phyloP scores from a whole-genome alignment of 2,797 vertebrate genomes.

The Gouania willdenowi region DNA sequence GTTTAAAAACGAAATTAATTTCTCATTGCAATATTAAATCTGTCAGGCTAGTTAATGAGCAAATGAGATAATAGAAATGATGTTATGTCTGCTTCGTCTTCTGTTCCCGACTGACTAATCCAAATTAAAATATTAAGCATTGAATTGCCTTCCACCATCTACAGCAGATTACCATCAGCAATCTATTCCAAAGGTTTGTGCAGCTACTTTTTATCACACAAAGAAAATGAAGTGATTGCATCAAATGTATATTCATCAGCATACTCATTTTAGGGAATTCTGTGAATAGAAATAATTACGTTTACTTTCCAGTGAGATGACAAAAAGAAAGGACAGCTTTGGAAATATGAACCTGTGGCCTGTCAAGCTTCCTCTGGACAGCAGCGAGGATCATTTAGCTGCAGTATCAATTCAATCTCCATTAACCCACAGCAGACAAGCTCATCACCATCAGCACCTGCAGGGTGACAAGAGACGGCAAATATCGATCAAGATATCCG shows the following conservation, averaged over 20 bases:
- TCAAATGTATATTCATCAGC: slow-evolving; percentile 2
- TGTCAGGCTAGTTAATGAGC: too few relatives aligned
- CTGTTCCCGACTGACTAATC: too few relatives aligned
- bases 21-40: too few relatives aligned
- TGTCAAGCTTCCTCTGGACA: too few relatives aligned
- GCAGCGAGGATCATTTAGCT: slow-evolving; percentile 46
- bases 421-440: slow-evolving; percentile 42
- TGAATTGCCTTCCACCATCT: slow-evolving; percentile 1
- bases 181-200: slow-evolving; percentile 12
- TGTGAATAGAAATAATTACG: neutral
- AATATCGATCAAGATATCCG: slow-evolving; percentile 49
- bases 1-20: too few relatives aligned
- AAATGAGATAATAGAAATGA: too few relatives aligned
- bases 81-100: too few relatives aligned
- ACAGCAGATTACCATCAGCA: slow-evolving; percentile 10
- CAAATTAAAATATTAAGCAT: too few relatives aligned
- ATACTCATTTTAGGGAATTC: slow-evolving; percentile 8
- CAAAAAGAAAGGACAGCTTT: slow-evolving; percentile 6
- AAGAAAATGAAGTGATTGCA: slow-evolving; percentile 3
- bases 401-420: slow-evolving; percentile 32
- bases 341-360: too few relatives aligned
- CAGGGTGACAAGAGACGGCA: slow-evolving; percentile 29
- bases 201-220: slow-evolving; percentile 3
- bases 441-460: slow-evolving; percentile 25
- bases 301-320: slow-evolving; percentile 8